These are phyloP conservation scores for Paramisgurnus dabryanus DNA, from an alignment of 2,113 vertebrate species.

Conservation along the genomic window DNA sequence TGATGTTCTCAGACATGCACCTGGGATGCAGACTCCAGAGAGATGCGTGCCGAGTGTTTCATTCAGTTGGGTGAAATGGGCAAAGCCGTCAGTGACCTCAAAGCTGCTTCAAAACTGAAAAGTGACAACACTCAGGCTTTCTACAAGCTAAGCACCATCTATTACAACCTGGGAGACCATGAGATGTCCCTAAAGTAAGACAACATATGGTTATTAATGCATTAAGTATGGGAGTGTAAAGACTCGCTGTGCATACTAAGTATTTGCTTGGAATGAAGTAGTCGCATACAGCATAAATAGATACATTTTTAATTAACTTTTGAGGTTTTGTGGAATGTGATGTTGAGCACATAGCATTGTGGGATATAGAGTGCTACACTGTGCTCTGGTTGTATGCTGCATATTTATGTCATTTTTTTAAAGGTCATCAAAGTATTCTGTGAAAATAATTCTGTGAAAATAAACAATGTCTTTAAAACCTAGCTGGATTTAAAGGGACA, in stretches of 20 bases:
- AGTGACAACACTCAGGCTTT: constrained; percentile 96
- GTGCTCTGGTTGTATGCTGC: neutral
- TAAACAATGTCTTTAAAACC: too few relatives aligned
- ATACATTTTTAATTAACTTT: too few relatives aligned
- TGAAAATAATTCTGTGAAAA: too few relatives aligned
- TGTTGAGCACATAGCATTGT: too few relatives aligned
- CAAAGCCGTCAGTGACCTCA: constrained; percentile 94
- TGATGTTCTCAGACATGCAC: constrained; percentile 80
- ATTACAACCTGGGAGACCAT: constrained; percentile 93
- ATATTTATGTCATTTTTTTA: neutral
- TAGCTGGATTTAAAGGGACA: too few relatives aligned
- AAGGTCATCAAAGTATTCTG: too few relatives aligned
- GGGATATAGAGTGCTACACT: neutral
- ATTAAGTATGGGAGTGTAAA: neutral
- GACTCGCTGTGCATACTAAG: neutral
- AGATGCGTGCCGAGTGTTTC: constrained; percentile 93
- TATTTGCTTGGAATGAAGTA: neutral
- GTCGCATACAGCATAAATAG: too few relatives aligned
- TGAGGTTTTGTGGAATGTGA: too few relatives aligned
- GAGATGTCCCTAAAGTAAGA: constrained; percentile 93
- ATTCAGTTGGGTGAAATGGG: constrained; percentile 89
- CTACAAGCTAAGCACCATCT: constrained; percentile 94
- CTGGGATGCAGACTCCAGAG: constrained; percentile 91
- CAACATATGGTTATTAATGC: neutral
- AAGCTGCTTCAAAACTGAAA: constrained; percentile 91